phyloP scores from a whole-genome alignment of 2,797 vertebrate genomes.

The Liasis olivaceus region DNA sequence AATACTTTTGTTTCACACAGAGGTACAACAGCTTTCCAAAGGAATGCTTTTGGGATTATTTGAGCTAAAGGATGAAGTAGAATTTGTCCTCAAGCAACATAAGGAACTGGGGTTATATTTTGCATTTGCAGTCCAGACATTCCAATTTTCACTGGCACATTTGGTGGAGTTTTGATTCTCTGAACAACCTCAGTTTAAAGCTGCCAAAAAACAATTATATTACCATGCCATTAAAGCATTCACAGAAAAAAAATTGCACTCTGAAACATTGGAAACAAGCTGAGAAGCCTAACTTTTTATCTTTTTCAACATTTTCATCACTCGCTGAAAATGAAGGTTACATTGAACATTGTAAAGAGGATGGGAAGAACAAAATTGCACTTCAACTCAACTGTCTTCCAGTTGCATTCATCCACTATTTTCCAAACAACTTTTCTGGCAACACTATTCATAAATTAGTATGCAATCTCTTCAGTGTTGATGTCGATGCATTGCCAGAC shows the following conservation, averaged over 20 bases:
- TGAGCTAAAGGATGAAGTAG: background rate
- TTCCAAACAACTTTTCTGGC: background rate
- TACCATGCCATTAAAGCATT: background rate
- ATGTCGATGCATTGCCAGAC: background rate
- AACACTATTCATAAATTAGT: background rate
- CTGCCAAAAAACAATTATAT: background rate
- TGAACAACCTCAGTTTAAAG: background rate
- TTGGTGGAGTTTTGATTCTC: background rate
- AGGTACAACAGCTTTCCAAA: background rate
- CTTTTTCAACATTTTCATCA: background rate
- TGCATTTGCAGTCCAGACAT: background rate
- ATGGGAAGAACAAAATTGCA: background rate
- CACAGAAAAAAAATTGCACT: background rate
- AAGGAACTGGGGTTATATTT: background rate
- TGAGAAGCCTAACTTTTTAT: background rate
- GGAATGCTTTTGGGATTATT: background rate
- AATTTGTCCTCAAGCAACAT: background rate
- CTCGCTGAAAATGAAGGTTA: background rate
- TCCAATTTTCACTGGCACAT: background rate
- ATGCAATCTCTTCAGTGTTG: background rate
- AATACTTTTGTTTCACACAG: background rate
- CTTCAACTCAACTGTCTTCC: background rate
- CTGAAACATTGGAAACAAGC: background rate
- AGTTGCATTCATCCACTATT: background rate
- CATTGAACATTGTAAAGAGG: background rate